Conservation (phyloP, 2,888 invertebrate genomes). For the Augiades crinisus region DNA sequence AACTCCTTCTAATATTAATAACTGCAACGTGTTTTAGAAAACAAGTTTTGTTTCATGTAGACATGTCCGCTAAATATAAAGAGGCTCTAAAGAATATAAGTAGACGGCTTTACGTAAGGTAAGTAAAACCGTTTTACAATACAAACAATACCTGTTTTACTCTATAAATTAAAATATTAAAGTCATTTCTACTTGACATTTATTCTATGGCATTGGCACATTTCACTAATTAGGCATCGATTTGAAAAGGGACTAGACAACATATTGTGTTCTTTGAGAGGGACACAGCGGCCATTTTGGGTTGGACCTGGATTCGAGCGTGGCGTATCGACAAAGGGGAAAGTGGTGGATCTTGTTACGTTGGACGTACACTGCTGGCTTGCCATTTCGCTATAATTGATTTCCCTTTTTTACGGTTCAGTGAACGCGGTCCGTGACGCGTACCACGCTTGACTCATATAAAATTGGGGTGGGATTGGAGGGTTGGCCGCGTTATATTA, state of each 20-base stretch:
- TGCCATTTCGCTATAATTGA: slow-evolving; percentile 75
- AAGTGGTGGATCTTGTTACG: slow-evolving; percentile 29
- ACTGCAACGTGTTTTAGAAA: too few relatives aligned
- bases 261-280: slow-evolving; percentile 60
- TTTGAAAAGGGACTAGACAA: slow-evolving; percentile 59
- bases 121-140: too few relatives aligned
- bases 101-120: too few relatives aligned
- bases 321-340: background rate
- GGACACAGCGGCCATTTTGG: slow-evolving; percentile 42
- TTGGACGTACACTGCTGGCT: slow-evolving; percentile 38
- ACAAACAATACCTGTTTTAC: too few relatives aligned
- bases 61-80: too few relatives aligned
- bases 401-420: slow-evolving; percentile 75
- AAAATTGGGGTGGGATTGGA: slow-evolving; percentile 44
- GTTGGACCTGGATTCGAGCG: slow-evolving; percentile 34
- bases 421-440: slow-evolving; percentile 58
- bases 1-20: too few relatives aligned
- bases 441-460: slow-evolving; percentile 45
- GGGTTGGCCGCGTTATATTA: slow-evolving; percentile 29
- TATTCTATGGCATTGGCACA: slow-evolving; percentile 27
- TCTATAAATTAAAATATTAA: too few relatives aligned
- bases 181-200: background rate
- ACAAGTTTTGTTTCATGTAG: too few relatives aligned
- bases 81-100: too few relatives aligned
- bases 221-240: slow-evolving; percentile 63